A percentile compares a stretch with the other conserved stretches of the same genome.
Evolutionary conservation across 1,140 invertebrate species (phyloP).

Genomic region (Maconellicoccus hirsutus): DNA sequence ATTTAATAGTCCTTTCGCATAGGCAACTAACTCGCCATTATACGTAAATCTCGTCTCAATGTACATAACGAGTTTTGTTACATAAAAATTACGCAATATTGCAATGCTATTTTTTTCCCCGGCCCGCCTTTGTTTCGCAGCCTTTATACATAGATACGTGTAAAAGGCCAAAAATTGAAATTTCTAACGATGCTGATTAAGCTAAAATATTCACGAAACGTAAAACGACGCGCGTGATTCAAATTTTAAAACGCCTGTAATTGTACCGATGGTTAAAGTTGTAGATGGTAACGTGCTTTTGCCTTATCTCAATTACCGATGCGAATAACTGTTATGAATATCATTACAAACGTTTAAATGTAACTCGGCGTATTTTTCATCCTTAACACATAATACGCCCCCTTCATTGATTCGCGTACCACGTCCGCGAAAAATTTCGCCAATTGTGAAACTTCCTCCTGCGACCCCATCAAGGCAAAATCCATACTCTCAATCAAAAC

Average conservation of each 20-base stretch:
- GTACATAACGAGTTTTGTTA: too few relatives aligned
- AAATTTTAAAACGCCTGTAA: not conserved
- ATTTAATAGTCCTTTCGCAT: too few relatives aligned
- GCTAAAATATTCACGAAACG: conserved; percentile 9
- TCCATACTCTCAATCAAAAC: too few relatives aligned
- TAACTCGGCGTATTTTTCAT: not conserved
- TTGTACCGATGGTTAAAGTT: conserved; percentile 2
- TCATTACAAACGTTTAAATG: not conserved
- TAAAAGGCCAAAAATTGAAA: conserved; percentile 4
- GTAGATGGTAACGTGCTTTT: conserved; percentile 1
- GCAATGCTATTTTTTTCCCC: too few relatives aligned
- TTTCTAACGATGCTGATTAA: conserved; percentile 5
- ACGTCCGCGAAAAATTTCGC: too few relatives aligned
- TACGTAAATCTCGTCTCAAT: too few relatives aligned
- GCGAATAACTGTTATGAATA: conserved; percentile 3
- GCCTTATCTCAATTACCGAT: not conserved
- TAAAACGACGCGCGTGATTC: conserved; percentile 7
- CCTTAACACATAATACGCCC: not conserved
- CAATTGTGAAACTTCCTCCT: too few relatives aligned
- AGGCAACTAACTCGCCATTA: too few relatives aligned
- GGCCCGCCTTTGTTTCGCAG: too few relatives aligned
- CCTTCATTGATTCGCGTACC: too few relatives aligned
- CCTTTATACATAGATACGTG: not conserved
- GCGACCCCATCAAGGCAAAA: too few relatives aligned
- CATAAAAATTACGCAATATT: too few relatives aligned